Evolutionary conservation across 1,140 invertebrate species (phyloP), one percentile per base, ranked within the genome.

Genomic region (Battus philenor): DNA sequence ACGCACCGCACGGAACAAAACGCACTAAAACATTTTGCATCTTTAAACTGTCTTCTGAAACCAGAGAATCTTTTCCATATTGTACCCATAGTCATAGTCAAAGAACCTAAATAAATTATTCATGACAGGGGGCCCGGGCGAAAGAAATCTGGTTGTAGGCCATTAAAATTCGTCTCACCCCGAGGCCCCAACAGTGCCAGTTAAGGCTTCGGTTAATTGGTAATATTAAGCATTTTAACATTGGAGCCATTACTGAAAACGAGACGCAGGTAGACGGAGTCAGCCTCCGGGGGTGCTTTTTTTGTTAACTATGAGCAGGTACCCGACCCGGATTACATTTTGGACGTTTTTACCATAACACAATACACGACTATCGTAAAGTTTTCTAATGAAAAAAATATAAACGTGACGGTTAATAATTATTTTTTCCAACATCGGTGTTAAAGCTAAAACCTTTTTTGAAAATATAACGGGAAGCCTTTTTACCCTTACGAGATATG

Each of bases 131-230:
- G 57, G 26, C 44, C 49, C 32, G 33, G 53, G 45, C 52, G 50
- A 52, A 47, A 50, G 51, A 50, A 52, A 53, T 58, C 44, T 47
- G 38, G 55, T 62, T 50, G 49, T 16, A 53, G 65, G 59, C 46
- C 51, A 75, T 78, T 79, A 75, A 81, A 72, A 75, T 80, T 78
- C 60, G 56, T 60, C 60, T 59, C 63, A 68, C 65, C 70, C 68
- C 43, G 29, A 55, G 62, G 67, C 54, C 53, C 51, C 65, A 59
- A 60, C 62, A 71, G 54, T 55, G 59, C 56, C 61, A 69, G 66
- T 68, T 75, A 69, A 60, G 62, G 54, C 50, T 51, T 77, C 41
- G 50, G 57, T 74, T 79, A 79, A 77, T 83, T 80, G 72, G 73
- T 69, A 75, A 68, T 72, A 68, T 75, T 74, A 74, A 73, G 51